Conservation (phyloP, 53 echinoderm and acorn worm genomes). For the Paracentrotus lividus region DNA sequence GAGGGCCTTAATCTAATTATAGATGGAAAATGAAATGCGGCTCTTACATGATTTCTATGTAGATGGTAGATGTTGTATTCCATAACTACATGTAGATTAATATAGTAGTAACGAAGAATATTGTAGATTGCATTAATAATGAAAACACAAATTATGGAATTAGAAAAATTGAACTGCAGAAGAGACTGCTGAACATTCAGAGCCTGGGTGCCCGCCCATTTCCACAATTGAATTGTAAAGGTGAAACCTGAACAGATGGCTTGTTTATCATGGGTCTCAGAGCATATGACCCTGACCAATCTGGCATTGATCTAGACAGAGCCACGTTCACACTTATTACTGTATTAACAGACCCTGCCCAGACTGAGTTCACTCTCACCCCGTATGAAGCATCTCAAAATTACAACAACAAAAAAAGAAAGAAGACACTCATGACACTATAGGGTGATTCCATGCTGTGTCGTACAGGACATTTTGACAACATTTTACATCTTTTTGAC, state of each 20-base stretch:
- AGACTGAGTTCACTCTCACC: not conserved
- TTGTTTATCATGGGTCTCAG: slow-evolving; percentile 55
- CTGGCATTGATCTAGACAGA: slow-evolving; percentile 13
- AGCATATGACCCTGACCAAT: slow-evolving; percentile 34
- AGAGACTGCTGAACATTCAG: not conserved
- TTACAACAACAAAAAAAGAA: too few relatives aligned
- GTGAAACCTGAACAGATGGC: slow-evolving; percentile 68
- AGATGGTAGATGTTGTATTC: not conserved
- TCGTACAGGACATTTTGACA: too few relatives aligned
- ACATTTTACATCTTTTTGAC: too few relatives aligned
- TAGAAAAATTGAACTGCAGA: not conserved
- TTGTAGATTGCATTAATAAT: not conserved
- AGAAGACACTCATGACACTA: too few relatives aligned
- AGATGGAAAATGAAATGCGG: too few relatives aligned
- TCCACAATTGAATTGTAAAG: slow-evolving; percentile 30
- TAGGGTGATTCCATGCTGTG: too few relatives aligned
- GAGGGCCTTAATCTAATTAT: too few relatives aligned
- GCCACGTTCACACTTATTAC: not conserved
- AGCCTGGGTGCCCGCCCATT: not conserved
- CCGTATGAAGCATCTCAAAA: too few relatives aligned
- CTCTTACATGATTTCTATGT: too few relatives aligned
- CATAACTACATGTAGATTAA: not conserved
- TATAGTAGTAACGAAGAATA: not conserved
- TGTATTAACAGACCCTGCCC: not conserved
- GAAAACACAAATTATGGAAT: not conserved